Percentiles rank a stretch among this genome's conserved stretches.
These are phyloP conservation scores for Tyrannus savana DNA, from an alignment of 2,113 vertebrate species.

Conservation along the genomic window DNA sequence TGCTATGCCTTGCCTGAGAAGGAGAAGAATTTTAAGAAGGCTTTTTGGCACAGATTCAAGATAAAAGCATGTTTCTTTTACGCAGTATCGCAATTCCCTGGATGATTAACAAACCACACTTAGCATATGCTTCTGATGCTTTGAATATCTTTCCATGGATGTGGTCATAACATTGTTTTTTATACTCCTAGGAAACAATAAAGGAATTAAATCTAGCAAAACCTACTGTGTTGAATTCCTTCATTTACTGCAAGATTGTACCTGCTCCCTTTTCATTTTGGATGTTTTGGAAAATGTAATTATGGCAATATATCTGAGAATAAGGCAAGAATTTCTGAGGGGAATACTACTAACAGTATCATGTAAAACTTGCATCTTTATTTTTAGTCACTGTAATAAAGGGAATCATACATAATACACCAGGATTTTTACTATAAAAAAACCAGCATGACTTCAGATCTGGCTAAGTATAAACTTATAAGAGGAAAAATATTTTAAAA, in stretches of 20 bases:
- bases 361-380: background rate
- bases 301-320: background rate
- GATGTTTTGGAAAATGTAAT: background rate
- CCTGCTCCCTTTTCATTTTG: background rate
- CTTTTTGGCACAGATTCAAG: slow-evolving; percentile 49
- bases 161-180: slow-evolving; percentile 3
- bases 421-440: background rate
- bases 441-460: background rate
- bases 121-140: slow-evolving; percentile 44
- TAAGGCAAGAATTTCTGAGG: background rate
- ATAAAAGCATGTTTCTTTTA: slow-evolving; percentile 22
- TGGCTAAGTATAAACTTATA: background rate
- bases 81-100: slow-evolving; percentile 9
- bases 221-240: background rate
- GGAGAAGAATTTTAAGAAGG: slow-evolving; percentile 45
- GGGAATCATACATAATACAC: background rate
- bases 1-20: slow-evolving; percentile 8
- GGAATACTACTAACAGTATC: background rate
- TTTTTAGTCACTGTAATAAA: background rate
- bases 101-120: slow-evolving; percentile 61
- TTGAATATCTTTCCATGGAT: slow-evolving; percentile 42
- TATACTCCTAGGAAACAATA: background rate
- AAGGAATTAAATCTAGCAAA: background rate
- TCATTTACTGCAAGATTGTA: background rate
- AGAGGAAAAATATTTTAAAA: background rate